Base-by-base conservation (phyloP, 2,797 vertebrate genomes). In the Sylvilagus floridanus region DNA sequence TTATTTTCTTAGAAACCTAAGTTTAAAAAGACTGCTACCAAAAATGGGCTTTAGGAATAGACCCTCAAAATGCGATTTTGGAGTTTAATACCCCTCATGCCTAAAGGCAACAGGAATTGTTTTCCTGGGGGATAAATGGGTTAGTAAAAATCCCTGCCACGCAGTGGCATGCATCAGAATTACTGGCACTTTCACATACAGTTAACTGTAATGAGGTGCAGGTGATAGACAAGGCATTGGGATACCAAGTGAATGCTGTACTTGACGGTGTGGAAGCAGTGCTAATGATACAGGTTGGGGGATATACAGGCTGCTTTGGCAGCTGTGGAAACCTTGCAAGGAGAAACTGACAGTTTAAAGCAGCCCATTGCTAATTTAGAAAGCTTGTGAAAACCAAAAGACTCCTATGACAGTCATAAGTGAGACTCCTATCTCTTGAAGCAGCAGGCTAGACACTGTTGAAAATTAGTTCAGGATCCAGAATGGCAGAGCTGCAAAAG, bases 311-410 rank as follows among this genome's bases (percentile, higher is more conserved):
- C 17, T 65, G 32, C 76, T 82, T 86, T 50, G 60, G 75, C 17
- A 72, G 16, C 52, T 30, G n/a, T 73, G n/a, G 26, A 79, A 92
- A 9, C 10, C 66, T 86, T 75, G 21, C 2, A 50, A 83, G 76
- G 88, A 91, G 42, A 89, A 89, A 86, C 86, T 2, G 19, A 30
- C 21, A 78, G 14, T 30, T 93, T 4, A 37, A 84, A 94, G 37
- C 57, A 85, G 81, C 62, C 47, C 57, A n/a, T 28, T 84, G 75
- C 35, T n/a, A 7, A 50, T 32, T 65, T 65, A 68, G 30, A 35
- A 89, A 79, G 28, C 79, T 76, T 75, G 8, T 90, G 47, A 88
- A 95, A 81, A 47, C n/a, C 57, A 22, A 7, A 68, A 63, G 24
- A 65, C 30, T 91, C 84, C 37, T 83, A 13, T 7, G 50, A 65